Evolutionary conservation across 2,797 vertebrate species (phyloP).

Genomic region (Catamblyrhynchus diadema): DNA sequence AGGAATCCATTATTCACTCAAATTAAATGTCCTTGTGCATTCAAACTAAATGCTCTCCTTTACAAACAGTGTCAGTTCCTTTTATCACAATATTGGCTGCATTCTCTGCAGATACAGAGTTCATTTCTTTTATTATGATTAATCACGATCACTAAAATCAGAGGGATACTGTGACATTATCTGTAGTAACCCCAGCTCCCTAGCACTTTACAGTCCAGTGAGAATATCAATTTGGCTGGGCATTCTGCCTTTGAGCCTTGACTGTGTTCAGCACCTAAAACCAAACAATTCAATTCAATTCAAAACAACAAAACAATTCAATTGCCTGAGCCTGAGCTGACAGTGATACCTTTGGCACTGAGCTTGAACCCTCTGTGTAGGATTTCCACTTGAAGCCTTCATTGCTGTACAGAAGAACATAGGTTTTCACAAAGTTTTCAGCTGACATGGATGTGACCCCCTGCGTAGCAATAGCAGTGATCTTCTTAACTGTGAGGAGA

Average conservation of each 20-base stretch:
- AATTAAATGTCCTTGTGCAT: background rate
- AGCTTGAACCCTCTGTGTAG: conserved; percentile 77
- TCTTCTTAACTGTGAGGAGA: conserved; percentile 85
- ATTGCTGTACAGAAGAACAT: conserved; percentile 81
- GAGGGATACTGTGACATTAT: background rate
- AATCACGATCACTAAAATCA: background rate
- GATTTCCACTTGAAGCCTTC: conserved; percentile 82
- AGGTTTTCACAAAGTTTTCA: conserved; percentile 86
- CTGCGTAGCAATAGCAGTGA: conserved; percentile 90
- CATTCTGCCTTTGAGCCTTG: background rate
- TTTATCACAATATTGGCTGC: background rate
- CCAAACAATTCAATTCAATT: background rate
- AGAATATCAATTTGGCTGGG: background rate
- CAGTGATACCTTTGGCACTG: conserved; percentile 79
- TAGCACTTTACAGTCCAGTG: background rate
- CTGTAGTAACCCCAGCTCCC: background rate
- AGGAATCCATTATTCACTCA: background rate
- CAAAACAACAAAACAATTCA: background rate
- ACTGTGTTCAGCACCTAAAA: background rate
- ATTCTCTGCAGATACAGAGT: background rate
- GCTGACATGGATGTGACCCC: conserved; percentile 82
- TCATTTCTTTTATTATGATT: background rate
- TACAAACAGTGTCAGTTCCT: background rate
- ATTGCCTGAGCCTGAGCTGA: background rate
- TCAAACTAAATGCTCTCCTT: background rate